A percentile compares a stretch with the other conserved stretches of the same genome.
These are phyloP conservation scores for Falcunculus frontatus DNA, from an alignment of 2,113 vertebrate species.

Conservation along the genomic window DNA sequence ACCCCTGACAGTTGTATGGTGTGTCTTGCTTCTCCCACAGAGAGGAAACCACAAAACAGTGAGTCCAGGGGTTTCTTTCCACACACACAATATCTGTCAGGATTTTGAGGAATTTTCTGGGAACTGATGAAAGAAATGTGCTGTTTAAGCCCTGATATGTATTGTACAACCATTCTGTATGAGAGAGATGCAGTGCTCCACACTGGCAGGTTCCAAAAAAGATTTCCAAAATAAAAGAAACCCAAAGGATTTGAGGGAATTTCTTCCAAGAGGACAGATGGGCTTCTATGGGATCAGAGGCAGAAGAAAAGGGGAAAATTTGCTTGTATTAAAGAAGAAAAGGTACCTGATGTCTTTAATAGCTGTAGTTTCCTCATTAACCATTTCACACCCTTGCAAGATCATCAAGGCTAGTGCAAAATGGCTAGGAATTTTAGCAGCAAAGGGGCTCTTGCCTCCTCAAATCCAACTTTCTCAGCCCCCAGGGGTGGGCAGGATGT, in stretches of 20 bases:
- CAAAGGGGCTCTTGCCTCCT: background rate
- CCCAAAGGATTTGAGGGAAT: background rate
- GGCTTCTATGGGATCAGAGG: background rate
- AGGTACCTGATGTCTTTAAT: background rate
- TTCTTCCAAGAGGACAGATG: background rate
- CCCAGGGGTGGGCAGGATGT: background rate
- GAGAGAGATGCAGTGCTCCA: background rate
- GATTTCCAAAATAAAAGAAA: slow-evolving; percentile 3
- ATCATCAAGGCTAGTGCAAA: background rate
- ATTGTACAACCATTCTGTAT: background rate
- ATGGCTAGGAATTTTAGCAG: background rate
- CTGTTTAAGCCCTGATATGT: slow-evolving; percentile 7
- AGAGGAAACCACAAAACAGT: slow-evolving; percentile 63
- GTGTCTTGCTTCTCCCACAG: slow-evolving; percentile 46
- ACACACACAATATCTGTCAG: slow-evolving; percentile 39
- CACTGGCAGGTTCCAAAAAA: background rate
- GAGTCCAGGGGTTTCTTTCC: slow-evolving; percentile 36
- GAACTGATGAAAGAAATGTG: slow-evolving; percentile 39
- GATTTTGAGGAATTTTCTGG: slow-evolving; percentile 50
- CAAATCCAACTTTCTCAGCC: background rate
- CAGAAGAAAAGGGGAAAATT: background rate
- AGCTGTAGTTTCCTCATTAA: background rate
- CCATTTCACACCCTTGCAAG: background rate
- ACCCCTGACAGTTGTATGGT: slow-evolving; percentile 45
- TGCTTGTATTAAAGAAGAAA: background rate